These are phyloP conservation scores for Marisa cornuarietis DNA, from an alignment of 1,140 invertebrate genomes.

Conservation along the genomic window DNA sequence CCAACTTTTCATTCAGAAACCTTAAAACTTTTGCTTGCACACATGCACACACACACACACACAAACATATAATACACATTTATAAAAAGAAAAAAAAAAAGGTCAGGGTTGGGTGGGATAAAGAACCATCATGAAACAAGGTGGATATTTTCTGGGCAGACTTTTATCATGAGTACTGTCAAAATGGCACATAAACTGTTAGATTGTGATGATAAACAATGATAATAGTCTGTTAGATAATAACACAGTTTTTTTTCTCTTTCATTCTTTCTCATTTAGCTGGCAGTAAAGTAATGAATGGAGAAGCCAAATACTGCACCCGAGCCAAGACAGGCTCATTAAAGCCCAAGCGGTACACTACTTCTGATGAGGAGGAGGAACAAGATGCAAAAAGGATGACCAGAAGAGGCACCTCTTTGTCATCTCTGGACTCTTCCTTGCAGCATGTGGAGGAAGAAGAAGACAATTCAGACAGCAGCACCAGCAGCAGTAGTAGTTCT, in stretches of 20 bases:
- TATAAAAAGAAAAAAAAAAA: too few species aligned
- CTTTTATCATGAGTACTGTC: neutral
- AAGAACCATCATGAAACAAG: too few species aligned
- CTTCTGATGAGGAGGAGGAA: slow-evolving; percentile 22
- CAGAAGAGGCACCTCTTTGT: slow-evolving; percentile 6
- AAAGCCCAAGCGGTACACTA: slow-evolving; percentile 6
- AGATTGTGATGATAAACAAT: neutral
- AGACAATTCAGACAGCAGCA: neutral
- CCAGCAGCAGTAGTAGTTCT: slow-evolving; percentile 4
- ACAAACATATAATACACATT: too few species aligned
- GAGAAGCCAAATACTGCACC: slow-evolving; percentile 11
- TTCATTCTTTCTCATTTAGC: too few species aligned
- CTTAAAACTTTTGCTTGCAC: too few species aligned
- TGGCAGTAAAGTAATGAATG: neutral
- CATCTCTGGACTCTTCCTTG: slow-evolving; percentile 2
- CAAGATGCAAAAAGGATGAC: slow-evolving; percentile 9
- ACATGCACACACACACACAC: too few species aligned
- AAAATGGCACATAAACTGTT: neutral
- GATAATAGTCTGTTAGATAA: neutral
- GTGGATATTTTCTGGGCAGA: too few species aligned
- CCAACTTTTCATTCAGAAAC: too few species aligned
- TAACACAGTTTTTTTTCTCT: neutral
- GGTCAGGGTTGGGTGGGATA: too few species aligned
- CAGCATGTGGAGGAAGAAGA: slow-evolving; percentile 9
- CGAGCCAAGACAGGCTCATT: slow-evolving; percentile 23